phyloP scores from a whole-genome alignment of 2,797 vertebrate genomes.

The Acanthurus tractus region DNA sequence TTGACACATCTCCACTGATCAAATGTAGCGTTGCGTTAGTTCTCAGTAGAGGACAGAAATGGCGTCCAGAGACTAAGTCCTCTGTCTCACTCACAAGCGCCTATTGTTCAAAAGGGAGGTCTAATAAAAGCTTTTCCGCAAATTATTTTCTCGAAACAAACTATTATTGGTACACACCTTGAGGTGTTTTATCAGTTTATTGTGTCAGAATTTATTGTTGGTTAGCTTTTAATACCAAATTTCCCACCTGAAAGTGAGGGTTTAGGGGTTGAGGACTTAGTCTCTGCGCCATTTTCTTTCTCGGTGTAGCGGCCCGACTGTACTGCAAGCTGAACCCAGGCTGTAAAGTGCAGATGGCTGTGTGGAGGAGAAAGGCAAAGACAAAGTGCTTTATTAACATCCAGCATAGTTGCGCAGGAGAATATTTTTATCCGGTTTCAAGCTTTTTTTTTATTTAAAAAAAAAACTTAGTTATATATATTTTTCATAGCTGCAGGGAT shows the following conservation, averaged over 20 bases:
- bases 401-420: not conserved
- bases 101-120: constrained; percentile 97
- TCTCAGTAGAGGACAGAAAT: constrained; percentile 91
- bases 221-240: constrained; percentile 45
- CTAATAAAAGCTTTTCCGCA: constrained; percentile 79
- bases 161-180: constrained; percentile 65
- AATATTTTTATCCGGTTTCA: not conserved
- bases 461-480: not conserved
- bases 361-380: constrained; percentile 65
- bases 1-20: constrained; percentile 38
- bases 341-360: constrained; percentile 79
- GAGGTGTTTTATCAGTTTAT: constrained; percentile 82
- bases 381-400: constrained; percentile 34
- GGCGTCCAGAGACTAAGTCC: constrained; percentile 99
- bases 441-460: not conserved
- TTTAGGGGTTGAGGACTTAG: constrained; percentile 99
- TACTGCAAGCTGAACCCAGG: constrained; percentile 72
- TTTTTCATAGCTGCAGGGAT: not conserved
- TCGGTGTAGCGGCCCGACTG: constrained; percentile 86
- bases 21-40: constrained; percentile 65
- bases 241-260: constrained; percentile 88
- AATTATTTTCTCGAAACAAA: constrained; percentile 35
- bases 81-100: constrained; percentile 95
- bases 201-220: constrained; percentile 24
- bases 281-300: constrained; percentile 99